Evolutionary conservation across 2,113 vertebrate species (phyloP).

Genomic region (Erythrolamprus reginae): DNA sequence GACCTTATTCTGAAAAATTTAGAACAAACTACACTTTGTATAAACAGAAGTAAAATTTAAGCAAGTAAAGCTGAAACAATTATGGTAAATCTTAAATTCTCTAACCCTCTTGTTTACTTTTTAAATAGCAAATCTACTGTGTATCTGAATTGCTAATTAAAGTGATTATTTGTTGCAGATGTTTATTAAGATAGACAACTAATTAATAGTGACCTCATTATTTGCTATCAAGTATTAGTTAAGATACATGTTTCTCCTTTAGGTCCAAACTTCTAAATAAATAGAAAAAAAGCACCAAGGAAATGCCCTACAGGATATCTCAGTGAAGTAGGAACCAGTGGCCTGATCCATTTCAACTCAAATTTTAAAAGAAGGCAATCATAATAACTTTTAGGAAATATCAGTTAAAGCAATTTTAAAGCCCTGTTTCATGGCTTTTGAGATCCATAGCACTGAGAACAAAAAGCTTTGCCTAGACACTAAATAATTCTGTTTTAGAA

Average conservation of each 20-base stretch:
- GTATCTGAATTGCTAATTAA: background rate
- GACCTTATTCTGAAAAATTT: background rate
- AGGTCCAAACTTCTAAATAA: background rate
- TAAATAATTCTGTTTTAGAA: no score
- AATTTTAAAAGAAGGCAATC: background rate
- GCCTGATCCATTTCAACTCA: background rate
- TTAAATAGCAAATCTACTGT: background rate
- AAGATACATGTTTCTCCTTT: background rate
- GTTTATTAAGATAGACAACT: background rate
- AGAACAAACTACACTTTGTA: background rate
- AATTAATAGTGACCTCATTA: background rate
- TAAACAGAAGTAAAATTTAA: background rate
- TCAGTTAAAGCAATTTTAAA: background rate
- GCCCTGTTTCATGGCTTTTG: background rate
- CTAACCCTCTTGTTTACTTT: background rate
- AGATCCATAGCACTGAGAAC: background rate
- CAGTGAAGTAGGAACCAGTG: background rate
- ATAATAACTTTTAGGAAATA: background rate
- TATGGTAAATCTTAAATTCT: background rate
- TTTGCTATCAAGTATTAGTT: background rate
- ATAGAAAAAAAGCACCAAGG: background rate
- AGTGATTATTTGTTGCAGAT: background rate
- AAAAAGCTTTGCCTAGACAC: no score
- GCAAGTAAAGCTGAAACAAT: background rate
- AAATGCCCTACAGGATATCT: background rate